These are phyloP conservation scores for Galleria mellonella DNA, from an alignment of 1,140 invertebrate species.

Conservation along the genomic window DNA sequence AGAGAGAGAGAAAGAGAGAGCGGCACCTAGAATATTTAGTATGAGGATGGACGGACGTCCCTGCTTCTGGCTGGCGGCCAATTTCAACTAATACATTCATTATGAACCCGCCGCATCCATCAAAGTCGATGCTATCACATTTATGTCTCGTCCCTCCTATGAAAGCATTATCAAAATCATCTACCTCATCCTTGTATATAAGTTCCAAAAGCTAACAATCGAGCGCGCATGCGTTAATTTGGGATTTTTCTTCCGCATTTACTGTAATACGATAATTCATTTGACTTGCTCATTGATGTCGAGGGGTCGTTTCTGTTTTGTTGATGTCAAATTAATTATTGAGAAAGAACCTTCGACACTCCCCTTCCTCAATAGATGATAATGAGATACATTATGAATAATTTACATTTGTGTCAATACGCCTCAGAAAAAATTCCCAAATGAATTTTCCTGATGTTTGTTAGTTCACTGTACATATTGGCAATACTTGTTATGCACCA, in stretches of 20 bases:
- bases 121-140: constrained; percentile 2
- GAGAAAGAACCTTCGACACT: constrained; percentile 54
- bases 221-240: constrained; percentile 23
- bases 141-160: background rate
- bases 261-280: constrained; percentile 58
- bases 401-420: constrained; percentile 22
- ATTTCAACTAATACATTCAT: constrained; percentile 5
- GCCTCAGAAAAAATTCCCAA: background rate
- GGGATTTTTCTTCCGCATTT: constrained; percentile 27
- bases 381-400: background rate
- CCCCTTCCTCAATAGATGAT: constrained; percentile 19
- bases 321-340: constrained; percentile 35
- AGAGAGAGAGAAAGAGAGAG: too few species aligned
- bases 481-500: constrained; percentile 2
- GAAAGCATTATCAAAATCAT: constrained; percentile 9
- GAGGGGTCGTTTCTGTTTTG: constrained; percentile 38
- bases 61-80: constrained; percentile 5
- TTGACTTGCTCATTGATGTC: constrained; percentile 67
- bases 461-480: constrained; percentile 9
- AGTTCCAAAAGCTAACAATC: constrained; percentile 45
- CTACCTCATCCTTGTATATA: background rate
- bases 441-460: constrained; percentile 2
- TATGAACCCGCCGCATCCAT: constrained; percentile 8
- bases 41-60: background rate
- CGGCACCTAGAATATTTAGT: too few species aligned